Conservation (phyloP, 1,140 invertebrate genomes). For the Drosophila bipectinata region DNA sequence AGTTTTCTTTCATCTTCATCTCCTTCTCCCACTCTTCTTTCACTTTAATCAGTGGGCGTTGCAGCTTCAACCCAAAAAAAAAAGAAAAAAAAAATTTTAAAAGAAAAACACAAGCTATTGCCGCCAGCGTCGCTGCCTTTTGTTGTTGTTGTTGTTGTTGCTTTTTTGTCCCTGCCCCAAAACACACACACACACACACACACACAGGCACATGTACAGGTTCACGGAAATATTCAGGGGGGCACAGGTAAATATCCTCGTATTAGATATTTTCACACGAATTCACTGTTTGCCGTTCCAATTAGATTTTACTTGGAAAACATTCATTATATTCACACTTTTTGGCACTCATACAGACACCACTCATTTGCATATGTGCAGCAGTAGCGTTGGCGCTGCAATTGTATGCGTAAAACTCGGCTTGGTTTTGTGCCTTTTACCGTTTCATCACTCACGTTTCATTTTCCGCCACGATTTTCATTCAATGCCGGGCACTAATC, state of each 20-base stretch:
- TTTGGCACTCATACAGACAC: conserved; percentile 42
- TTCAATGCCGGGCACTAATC: conserved; percentile 9
- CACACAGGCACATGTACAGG: conserved; percentile 11
- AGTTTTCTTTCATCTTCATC: conserved; percentile 13
- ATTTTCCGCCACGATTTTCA: conserved; percentile 34
- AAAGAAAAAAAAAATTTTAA: conserved; percentile 11
- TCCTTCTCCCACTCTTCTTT: conserved; percentile 17
- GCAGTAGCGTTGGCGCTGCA: conserved; percentile 5
- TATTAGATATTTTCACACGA: conserved; percentile 49
- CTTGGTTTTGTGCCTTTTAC: conserved; percentile 17
- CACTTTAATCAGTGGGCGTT: conserved; percentile 55
- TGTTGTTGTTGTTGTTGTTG: conserved; percentile 22
- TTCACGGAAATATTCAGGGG: conserved; percentile 30
- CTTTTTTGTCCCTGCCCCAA: conserved; percentile 51
- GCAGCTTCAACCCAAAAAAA: conserved; percentile 32
- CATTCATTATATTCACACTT: conserved; percentile 54
- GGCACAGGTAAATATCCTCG: conserved; percentile 37
- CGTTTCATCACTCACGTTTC: conserved; percentile 32
- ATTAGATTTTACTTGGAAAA: conserved; percentile 66
- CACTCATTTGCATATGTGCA: conserved; percentile 63
- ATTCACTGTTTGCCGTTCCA: conserved; percentile 61
- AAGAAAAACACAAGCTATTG: conserved; percentile 33
- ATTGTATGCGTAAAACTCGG: conserved; percentile 37
- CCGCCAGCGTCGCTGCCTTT: conserved; percentile 57
- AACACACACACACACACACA: conserved; percentile 22